phyloP scores from a whole-genome alignment of 2,888 invertebrate species.

The Dendrolimus pini region DNA sequence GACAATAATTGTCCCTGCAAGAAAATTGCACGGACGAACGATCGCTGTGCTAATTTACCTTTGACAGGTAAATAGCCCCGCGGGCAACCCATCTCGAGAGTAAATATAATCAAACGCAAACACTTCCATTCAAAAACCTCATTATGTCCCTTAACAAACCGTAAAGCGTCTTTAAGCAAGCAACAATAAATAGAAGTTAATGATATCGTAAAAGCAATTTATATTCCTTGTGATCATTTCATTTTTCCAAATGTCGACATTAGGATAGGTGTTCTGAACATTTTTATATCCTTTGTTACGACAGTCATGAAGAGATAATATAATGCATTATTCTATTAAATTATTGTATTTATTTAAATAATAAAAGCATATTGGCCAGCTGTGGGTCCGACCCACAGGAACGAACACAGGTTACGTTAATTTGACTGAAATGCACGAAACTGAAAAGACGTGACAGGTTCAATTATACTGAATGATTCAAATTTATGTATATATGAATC shows the following conservation, averaged over 20 bases:
- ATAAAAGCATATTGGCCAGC: too few relatives aligned
- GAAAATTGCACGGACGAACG: not conserved
- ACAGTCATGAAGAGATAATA: not conserved
- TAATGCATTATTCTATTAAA: too few relatives aligned
- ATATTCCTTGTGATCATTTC: conserved; percentile 26
- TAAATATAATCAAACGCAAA: conserved; percentile 11
- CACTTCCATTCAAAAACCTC: conserved; percentile 10
- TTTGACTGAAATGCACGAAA: too few relatives aligned
- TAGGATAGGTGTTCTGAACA: conserved; percentile 5
- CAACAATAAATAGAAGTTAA: conserved; percentile 35
- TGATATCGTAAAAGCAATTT: conserved; percentile 35
- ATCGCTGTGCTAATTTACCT: not conserved
- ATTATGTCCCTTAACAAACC: conserved; percentile 19
- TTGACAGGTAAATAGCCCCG: conserved; percentile 1
- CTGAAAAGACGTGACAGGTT: too few relatives aligned
- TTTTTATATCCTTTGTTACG: conserved; percentile 10
- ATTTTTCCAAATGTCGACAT: conserved; percentile 18
- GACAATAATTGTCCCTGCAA: too few relatives aligned
- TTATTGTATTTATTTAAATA: too few relatives aligned
- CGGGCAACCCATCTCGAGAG: conserved; percentile 5
- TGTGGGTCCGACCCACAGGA: too few relatives aligned
- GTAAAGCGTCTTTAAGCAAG: conserved; percentile 30
- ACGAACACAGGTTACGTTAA: too few relatives aligned
- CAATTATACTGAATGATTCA: too few relatives aligned
- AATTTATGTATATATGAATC: too few relatives aligned